Evolutionary conservation across 2,888 invertebrate species (phyloP).

Genomic region (Lymantria monacha): DNA sequence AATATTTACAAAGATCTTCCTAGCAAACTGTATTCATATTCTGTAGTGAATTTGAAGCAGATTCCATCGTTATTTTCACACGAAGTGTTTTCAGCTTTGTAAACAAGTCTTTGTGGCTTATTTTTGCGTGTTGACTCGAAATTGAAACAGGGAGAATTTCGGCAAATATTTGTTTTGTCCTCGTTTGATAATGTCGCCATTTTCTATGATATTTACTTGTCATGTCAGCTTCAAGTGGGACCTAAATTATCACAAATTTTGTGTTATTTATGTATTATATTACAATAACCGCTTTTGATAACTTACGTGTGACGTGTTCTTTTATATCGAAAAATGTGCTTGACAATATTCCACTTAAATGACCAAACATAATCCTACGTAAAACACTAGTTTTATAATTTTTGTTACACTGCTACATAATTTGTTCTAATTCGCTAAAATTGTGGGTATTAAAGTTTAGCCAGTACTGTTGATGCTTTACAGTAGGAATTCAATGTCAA

Average conservation of each 20-base stretch:
- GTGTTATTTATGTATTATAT: neutral
- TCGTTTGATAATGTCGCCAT: conserved; percentile 13
- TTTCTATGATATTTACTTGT: conserved; percentile 18
- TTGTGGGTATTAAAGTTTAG: too few relatives aligned
- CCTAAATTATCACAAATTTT: conserved; percentile 6
- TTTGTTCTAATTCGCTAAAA: too few relatives aligned
- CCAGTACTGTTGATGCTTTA: too few relatives aligned
- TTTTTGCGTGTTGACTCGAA: conserved; percentile 3
- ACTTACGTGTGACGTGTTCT: too few relatives aligned
- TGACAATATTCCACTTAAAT: too few relatives aligned
- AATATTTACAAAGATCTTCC: conserved; percentile 22
- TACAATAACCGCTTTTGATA: too few relatives aligned
- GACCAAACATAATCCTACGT: too few relatives aligned
- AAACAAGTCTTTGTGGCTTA: conserved; percentile 5
- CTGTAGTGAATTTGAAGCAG: conserved; percentile 12
- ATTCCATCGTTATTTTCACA: conserved; percentile 4
- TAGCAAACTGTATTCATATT: conserved; percentile 7
- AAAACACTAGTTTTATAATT: too few relatives aligned
- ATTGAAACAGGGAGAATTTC: conserved; percentile 9
- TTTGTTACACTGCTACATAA: too few relatives aligned
- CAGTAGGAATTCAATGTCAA: too few relatives aligned
- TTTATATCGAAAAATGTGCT: too few relatives aligned
- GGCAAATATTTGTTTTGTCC: conserved; percentile 27
- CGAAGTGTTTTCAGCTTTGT: conserved; percentile 13
- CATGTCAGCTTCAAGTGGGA: conserved; percentile 10